These are phyloP conservation scores for Plecotus auritus DNA, from an alignment of 2,113 vertebrate genomes.

Conservation along the genomic window DNA sequence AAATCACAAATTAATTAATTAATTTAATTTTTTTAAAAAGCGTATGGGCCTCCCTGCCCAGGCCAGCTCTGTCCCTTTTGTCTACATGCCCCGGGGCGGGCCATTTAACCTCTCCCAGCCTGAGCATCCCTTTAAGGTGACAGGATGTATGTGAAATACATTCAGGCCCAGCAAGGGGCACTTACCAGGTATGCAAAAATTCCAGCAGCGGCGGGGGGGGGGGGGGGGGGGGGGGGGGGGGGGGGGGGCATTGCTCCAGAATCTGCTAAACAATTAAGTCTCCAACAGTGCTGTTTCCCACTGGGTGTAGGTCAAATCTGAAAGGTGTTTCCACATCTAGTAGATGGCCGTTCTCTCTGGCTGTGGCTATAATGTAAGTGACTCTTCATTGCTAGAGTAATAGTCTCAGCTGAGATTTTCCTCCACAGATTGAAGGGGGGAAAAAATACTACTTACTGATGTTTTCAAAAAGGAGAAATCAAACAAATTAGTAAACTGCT, in stretches of 20 bases:
- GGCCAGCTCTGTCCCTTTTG: neutral
- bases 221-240: no score
- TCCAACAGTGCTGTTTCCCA: neutral
- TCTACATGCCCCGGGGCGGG: accelerated
- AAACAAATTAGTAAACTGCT: neutral
- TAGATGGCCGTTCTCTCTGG: neutral
- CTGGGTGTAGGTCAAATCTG: neutral
- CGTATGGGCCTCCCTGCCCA: accelerated
- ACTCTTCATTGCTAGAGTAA: neutral
- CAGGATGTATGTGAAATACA: accelerated
- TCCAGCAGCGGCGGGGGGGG: no score
- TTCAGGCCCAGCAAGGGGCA: neutral
- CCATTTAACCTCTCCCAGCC: neutral
- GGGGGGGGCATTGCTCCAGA: neutral
- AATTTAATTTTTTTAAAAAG: neutral
- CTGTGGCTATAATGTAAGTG: neutral
- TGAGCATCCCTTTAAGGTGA: neutral
- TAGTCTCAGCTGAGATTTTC: neutral
- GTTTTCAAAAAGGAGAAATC: neutral
- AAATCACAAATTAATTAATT: neutral
- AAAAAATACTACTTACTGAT: neutral
- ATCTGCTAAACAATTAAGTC: neutral
- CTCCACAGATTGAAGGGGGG: neutral
- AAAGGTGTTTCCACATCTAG: neutral
- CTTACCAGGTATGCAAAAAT: neutral